Evolutionary conservation across 2,888 invertebrate genomes (phyloP), one percentile per base, ranked within the genome.

Genomic region (Tetanocera ferruginea): DNA sequence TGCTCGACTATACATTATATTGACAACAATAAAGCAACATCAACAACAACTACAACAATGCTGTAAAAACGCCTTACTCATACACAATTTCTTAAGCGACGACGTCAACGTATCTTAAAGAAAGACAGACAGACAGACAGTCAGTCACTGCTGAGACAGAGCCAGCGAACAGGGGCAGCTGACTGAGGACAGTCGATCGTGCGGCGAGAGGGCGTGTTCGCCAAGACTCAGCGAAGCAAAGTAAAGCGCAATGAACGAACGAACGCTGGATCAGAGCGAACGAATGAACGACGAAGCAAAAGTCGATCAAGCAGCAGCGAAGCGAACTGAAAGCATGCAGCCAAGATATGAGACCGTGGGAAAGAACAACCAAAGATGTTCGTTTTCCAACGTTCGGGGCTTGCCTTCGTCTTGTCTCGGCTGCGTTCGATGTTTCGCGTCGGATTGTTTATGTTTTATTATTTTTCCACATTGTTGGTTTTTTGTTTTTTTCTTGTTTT

Each of bases 311-410:
- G 76, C 71, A 55, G 51, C 55, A 31, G 34, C 51, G 57, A 34
- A 69, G 81, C 80, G 80, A 81, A 80, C 81, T 80, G 81, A 80
- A 82, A 79, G 84, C 82, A 80, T 81, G 82, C 82, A 84, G 85
- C 86, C 86, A 86, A 88, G 89, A 88, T 89, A 89, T 88, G 87
- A 88, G 87, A 89, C 89, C 89, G 89, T 89, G 89, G 89, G 89
- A 89, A 89, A 88, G 88, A 88, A 87, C 86, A 86, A 85, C 86
- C 85, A 86, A 86, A 87, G 86, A 86, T 86, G 86, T 85, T 81
- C 77, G 81, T 79, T 80, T 73, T 77, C 80, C 79, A 81, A 82
- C 81, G 81, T 78, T 84, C 82, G 71, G 57, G 57, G 72, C 64
- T 67, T 55, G 31, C 57, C 25, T 76, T 69, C 76, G 69, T 57